Evolutionary conservation across 2,113 vertebrate species (phyloP), one percentile per base, ranked within the genome.

Genomic region (Podocnemis expansa): DNA sequence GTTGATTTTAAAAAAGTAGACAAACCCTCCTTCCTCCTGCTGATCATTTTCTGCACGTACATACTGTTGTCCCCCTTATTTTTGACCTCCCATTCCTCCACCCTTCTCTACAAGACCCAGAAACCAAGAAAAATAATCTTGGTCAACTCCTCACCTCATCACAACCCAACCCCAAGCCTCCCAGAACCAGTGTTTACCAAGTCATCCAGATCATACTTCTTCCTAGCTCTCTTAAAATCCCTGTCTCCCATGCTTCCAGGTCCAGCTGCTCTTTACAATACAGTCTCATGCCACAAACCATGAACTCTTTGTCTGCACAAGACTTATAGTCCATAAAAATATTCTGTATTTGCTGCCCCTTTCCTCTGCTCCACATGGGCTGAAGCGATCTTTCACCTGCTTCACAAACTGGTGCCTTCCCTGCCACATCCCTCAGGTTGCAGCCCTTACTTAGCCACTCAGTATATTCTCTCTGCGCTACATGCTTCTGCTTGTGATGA

Each of bases 201-300:
- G 51, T 17, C 91, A 70, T 78, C 93, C 49, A 63, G 89, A 67
- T 89, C 89, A 90, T 16, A 55, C 34, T 73, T 89, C 76, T 89
- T 80, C 84, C 0, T 76, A 1, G 1, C 54, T 0, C 1, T 85
- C 41, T 93, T 79, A 80, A 94, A 4, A 80, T 19, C 89, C 55
- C 63, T 93, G 88, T 60, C 84, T 88, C 85, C 76, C 47, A 55
- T 58, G 47, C 25, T 89, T 14, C 78, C 1, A 0, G 12, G 12
- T 88, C n/a, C 58, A 92, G n/a, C 27, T 25, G 43, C 70, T n/a
- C 29, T 21, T 51, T 0, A 0, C 11, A 3, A 43, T 10, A 55
- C 47, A 25, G 11, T 56, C 87, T 4, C 52, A 31, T 80, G 87
- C n/a, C 49, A n/a, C 0, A 0, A 31, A 21, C 4, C 0, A 0